These are phyloP conservation scores for Pristionchus japonicus DNA, from an alignment of 2,888 invertebrate genomes.

Conservation along the genomic window DNA sequence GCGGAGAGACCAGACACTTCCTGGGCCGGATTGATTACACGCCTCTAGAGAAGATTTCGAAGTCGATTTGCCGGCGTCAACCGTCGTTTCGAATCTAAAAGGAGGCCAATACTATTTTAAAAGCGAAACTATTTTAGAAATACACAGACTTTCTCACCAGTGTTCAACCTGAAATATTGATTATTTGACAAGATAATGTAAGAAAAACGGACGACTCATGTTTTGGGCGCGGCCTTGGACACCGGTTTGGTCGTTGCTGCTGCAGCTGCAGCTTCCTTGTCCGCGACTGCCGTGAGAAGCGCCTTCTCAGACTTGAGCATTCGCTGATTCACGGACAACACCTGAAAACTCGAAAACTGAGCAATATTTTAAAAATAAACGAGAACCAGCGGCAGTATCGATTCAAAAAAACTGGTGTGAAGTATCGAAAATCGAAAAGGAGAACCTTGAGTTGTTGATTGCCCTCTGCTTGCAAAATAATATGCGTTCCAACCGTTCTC, in stretches of 20 bases:
- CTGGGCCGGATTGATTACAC: not conserved
- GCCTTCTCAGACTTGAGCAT: conserved; percentile 63
- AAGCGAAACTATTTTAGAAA: not conserved
- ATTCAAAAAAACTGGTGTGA: not conserved
- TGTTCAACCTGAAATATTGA: no score
- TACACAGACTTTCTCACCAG: no score
- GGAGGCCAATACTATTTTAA: not conserved
- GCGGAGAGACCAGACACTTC: not conserved
- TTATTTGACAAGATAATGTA: not conserved
- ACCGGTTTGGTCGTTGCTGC: not conserved
- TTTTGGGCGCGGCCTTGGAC: not conserved
- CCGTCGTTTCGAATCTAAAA: not conserved
- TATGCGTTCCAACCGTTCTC: conserved; percentile 63
- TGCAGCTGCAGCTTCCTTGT: not conserved
- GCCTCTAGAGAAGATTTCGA: not conserved
- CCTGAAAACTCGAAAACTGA: conserved; percentile 48
- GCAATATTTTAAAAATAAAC: not conserved
- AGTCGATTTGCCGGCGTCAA: not conserved
- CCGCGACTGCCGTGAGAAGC: conserved; percentile 27
- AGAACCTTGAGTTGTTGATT: conserved; percentile 48
- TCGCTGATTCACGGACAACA: conserved; percentile 55
- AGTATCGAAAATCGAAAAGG: not conserved
- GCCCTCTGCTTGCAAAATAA: conserved; percentile 57
- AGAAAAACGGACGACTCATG: not conserved
- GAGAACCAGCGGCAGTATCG: not conserved